Evolutionary conservation across 2,113 vertebrate genomes (phyloP).

Genomic region (Bombycilla garrulus): DNA sequence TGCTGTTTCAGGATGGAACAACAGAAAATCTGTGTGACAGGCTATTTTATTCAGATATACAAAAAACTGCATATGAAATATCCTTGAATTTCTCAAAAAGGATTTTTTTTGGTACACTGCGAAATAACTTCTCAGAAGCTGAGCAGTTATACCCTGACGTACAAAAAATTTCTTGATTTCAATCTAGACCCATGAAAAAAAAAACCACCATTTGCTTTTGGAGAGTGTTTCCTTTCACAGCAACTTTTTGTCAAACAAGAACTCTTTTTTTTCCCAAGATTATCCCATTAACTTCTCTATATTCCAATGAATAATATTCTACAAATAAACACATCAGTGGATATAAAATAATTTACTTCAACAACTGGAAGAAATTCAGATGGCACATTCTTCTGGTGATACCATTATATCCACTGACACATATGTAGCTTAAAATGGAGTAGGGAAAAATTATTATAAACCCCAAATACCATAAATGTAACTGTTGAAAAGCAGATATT

Average conservation of each 20-base stretch:
- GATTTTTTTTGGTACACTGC: background rate
- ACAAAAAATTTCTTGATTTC: background rate
- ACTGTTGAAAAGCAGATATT: background rate
- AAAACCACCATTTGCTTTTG: background rate
- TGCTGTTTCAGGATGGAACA: background rate
- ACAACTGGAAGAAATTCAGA: background rate
- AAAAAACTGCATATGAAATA: background rate
- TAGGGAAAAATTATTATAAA: background rate
- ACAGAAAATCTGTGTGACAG: background rate
- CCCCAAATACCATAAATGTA: background rate
- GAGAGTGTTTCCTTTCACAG: background rate
- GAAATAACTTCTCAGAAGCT: background rate
- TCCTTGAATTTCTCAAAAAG: background rate
- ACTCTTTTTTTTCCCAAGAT: background rate
- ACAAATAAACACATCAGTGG: background rate
- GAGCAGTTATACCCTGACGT: background rate
- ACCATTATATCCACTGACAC: background rate
- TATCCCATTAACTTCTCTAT: background rate
- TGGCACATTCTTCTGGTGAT: background rate
- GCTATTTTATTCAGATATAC: background rate
- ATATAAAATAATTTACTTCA: background rate
- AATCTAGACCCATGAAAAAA: background rate
- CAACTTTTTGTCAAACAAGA: background rate
- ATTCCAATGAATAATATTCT: background rate
- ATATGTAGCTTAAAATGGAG: background rate